Evolutionary conservation across 2,113 vertebrate genomes (phyloP), one percentile per base, ranked within the genome.

Genomic region (Seriola aureovittata): DNA sequence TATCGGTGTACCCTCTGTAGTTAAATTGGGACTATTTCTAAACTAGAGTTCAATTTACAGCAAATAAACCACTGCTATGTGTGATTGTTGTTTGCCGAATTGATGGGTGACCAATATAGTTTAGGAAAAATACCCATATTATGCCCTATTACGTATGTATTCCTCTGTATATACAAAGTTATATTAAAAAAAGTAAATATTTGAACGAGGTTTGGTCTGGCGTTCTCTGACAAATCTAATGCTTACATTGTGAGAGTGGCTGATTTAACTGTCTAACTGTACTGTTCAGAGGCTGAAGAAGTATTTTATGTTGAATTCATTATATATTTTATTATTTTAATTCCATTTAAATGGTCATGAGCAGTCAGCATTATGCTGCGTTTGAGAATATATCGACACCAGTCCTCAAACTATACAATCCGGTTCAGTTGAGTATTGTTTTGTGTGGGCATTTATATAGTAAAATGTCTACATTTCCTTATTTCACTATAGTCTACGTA

Each of bases 131-230:
- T 8, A 38, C 3, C 8, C 1, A 1, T 6, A 42, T 17, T 40
- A 3, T 17, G 4, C 5, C 48, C 2, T 32, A 7, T 7, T n/a
- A 11, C 8, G 1, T 62, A 2, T 70, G 7, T 14, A 1, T n/a
- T 4, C 3, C 10, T 58, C 4, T 75, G 4, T 68, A 23, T 0
- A 0, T 5, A 8, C 1, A n/a, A 8, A 1, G 1, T 36, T 66
- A 13, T 32, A 3, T 29, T 21, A 29, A 72, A 75, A 78, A 0
- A 59, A 5, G 38, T 0, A 12, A 1, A 29, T n/a, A 40, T 72
- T 36, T 59, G 11, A 76, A 52, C 16, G 1, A 11, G 5, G 14
- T 71, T 62, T 77, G 75, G 75, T 63, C 0, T 63, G 13, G 36
- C 5, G 9, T 40, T 7, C n/a, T 40, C 29, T 25, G 32, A 38